phyloP scores from a whole-genome alignment of 2,797 vertebrate genomes.

The Phaenicophaeus curvirostris region DNA sequence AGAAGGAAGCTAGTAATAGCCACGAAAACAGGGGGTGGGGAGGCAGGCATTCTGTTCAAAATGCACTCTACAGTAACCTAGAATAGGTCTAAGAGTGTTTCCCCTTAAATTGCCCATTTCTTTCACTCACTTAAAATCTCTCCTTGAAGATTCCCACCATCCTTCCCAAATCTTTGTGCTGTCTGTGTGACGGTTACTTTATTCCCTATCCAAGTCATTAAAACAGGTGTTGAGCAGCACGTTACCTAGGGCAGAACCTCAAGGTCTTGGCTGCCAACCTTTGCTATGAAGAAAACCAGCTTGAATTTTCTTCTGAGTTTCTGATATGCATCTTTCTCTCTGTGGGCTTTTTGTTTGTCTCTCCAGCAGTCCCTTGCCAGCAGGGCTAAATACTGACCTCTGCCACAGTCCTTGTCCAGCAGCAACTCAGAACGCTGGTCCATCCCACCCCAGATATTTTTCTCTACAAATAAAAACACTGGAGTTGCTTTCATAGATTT shows the following conservation, averaged over 20 bases:
- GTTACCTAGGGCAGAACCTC: background rate
- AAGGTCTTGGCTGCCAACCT: background rate
- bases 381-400: background rate
- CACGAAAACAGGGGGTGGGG: background rate
- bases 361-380: background rate
- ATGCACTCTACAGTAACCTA: slow-evolving; percentile 32
- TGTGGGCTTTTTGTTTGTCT: fast-evolving
- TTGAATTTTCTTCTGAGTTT: background rate
- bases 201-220: background rate
- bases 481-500: background rate
- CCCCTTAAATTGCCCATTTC: background rate
- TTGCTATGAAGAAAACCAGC: background rate
- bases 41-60: background rate
- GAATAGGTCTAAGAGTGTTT: background rate
- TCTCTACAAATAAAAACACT: background rate
- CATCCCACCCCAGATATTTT: background rate
- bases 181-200: background rate
- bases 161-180: background rate
- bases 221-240: background rate
- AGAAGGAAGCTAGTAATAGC: slow-evolving; percentile 24
- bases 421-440: background rate
- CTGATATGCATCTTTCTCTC: background rate
- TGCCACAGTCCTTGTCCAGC: background rate
- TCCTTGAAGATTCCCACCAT: background rate
- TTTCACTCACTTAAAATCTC: background rate